These are phyloP conservation scores for Heterodera schachtii DNA, from an alignment of 1,140 invertebrate species.

Conservation along the genomic window DNA sequence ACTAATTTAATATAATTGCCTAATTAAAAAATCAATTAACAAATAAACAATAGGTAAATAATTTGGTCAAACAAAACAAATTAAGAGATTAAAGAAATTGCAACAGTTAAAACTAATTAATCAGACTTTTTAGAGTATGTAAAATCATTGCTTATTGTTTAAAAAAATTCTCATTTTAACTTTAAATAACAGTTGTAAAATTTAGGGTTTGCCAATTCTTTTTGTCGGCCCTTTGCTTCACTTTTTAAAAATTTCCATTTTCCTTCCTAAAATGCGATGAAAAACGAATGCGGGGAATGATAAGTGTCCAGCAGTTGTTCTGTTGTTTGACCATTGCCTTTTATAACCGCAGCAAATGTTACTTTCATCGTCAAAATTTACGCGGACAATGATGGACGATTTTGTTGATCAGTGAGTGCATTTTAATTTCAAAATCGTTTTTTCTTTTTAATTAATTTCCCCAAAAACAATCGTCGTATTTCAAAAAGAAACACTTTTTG, in stretches of 20 bases:
- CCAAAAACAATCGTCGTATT: no score
- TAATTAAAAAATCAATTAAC: no score
- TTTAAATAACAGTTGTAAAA: not conserved
- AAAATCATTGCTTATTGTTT: no score
- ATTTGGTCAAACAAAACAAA: no score
- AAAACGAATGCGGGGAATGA: not conserved
- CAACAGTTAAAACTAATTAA: no score
- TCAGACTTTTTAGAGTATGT: no score
- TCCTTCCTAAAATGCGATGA: not conserved
- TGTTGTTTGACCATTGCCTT: not conserved
- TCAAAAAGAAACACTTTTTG: no score
- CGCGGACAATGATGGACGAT: conserved; percentile 11
- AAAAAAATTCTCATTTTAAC: no score
- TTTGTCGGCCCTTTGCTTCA: not conserved
- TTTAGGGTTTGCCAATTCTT: not conserved
- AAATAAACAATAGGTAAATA: no score
- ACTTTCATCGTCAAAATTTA: conserved; percentile 1
- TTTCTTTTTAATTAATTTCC: no score
- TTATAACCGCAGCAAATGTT: not conserved
- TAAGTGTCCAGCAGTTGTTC: not conserved
- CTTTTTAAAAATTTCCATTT: not conserved
- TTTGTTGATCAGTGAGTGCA: conserved; percentile 13
- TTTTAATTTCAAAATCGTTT: not conserved
- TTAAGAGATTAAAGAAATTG: no score
- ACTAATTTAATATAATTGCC: no score